These are phyloP conservation scores for Rissa tridactyla DNA, from an alignment of 2,113 vertebrate species.

Conservation along the genomic window DNA sequence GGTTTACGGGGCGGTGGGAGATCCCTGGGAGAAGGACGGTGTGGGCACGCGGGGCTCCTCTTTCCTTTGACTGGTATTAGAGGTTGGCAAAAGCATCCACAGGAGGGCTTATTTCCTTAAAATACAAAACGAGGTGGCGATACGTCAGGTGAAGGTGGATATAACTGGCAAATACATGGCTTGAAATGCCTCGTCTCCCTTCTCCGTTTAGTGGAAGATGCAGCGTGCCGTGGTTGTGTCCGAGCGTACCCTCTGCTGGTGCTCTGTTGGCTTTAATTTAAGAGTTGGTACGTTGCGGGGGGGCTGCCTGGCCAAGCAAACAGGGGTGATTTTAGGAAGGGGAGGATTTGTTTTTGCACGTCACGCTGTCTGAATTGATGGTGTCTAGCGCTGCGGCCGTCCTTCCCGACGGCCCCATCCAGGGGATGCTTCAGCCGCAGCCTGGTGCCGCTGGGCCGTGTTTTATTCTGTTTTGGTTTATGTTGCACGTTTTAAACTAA, in stretches of 20 bases:
- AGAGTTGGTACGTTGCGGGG: background rate
- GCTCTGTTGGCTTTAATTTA: constrained; percentile 63
- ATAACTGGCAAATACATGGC: background rate
- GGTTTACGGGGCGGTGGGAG: background rate
- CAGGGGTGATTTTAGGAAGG: background rate
- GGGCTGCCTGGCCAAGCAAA: background rate
- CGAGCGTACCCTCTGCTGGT: background rate
- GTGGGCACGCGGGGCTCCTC: background rate
- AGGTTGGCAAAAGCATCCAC: background rate
- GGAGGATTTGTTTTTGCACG: background rate
- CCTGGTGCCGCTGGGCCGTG: rapidly evolving
- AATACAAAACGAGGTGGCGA: background rate
- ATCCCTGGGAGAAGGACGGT: background rate
- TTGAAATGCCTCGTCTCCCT: background rate
- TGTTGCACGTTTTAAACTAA: background rate
- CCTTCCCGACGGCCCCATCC: rapidly evolving
- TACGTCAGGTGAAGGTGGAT: background rate
- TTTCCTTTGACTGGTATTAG: background rate
- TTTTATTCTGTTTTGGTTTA: background rate
- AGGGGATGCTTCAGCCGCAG: background rate
- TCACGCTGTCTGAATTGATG: background rate
- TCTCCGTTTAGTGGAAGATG: background rate
- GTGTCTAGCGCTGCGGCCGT: background rate
- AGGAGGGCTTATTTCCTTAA: background rate
- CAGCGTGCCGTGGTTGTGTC: background rate